These are phyloP conservation scores for Calephelis virginiensis DNA, from an alignment of 1,140 invertebrate species.

Conservation along the genomic window DNA sequence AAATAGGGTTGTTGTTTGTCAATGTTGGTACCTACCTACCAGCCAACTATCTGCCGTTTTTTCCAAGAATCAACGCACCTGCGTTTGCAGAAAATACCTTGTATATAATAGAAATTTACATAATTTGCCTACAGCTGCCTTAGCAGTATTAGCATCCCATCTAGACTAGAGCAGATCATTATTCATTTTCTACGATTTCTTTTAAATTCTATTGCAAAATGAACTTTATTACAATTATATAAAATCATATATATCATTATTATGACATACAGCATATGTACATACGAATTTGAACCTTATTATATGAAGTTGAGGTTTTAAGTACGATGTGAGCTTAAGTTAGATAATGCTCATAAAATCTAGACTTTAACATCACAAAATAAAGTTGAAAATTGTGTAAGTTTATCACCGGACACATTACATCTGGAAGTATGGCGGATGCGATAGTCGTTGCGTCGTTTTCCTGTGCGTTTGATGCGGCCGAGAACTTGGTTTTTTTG, in stretches of 20 bases:
- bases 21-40: no score
- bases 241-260: not conserved
- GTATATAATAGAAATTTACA: no score
- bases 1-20: no score
- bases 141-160: not conserved
- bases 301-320: not conserved
- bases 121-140: no score
- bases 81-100: no score
- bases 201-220: not conserved
- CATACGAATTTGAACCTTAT: not conserved
- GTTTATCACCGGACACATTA: conserved; percentile 27
- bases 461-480: conserved; percentile 46
- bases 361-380: not conserved
- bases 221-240: not conserved
- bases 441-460: conserved; percentile 40
- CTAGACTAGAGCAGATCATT: not conserved
- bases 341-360: not conserved
- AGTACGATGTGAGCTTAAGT: not conserved
- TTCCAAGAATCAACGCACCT: no score
- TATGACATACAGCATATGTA: not conserved
- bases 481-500: conserved; percentile 7
- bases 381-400: conserved; percentile 18
- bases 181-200: not conserved
- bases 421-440: conserved; percentile 41
- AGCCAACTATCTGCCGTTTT: no score